Conservation (phyloP, 2,888 invertebrate species). For the Sisyra nigra region DNA sequence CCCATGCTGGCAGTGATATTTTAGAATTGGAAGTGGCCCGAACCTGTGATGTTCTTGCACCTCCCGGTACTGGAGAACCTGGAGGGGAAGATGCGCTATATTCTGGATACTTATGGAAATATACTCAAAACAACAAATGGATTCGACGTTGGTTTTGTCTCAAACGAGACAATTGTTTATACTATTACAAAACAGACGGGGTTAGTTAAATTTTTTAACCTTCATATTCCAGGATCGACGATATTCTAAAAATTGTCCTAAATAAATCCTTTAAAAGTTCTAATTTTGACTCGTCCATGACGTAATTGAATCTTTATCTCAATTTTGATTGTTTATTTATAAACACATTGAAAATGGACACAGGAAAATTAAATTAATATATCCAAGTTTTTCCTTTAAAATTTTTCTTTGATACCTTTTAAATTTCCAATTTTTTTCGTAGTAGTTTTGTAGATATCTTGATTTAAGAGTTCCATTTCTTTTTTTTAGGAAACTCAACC, state of each 20-base stretch:
- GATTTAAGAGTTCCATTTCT: too few species aligned
- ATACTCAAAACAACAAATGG: constrained; percentile 57
- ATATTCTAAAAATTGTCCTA: neutral
- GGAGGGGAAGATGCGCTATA: constrained; percentile 35
- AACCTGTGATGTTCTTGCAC: constrained; percentile 65
- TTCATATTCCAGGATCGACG: neutral
- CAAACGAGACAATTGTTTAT: constrained; percentile 82
- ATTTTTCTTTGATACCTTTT: too few species aligned
- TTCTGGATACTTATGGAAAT: constrained; percentile 64
- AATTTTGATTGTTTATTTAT: too few species aligned
- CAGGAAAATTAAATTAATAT: too few species aligned
- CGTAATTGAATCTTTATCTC: too few species aligned
- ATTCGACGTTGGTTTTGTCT: constrained; percentile 81
- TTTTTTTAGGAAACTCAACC: constrained; percentile 66
- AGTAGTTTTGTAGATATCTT: too few species aligned
- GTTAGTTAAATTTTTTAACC: constrained; percentile 35
- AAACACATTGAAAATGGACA: too few species aligned
- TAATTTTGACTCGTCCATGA: too few species aligned
- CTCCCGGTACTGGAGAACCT: constrained; percentile 43
- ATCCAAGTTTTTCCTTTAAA: too few species aligned
- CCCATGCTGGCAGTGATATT: constrained; percentile 75
- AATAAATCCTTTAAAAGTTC: too few species aligned
- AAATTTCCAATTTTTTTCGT: too few species aligned
- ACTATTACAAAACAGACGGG: constrained; percentile 84
- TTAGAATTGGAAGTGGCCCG: constrained; percentile 73